Evolutionary conservation across 2,113 vertebrate genomes (phyloP), one percentile per base, ranked within the genome.

Genomic region (Sceloporus undulatus): DNA sequence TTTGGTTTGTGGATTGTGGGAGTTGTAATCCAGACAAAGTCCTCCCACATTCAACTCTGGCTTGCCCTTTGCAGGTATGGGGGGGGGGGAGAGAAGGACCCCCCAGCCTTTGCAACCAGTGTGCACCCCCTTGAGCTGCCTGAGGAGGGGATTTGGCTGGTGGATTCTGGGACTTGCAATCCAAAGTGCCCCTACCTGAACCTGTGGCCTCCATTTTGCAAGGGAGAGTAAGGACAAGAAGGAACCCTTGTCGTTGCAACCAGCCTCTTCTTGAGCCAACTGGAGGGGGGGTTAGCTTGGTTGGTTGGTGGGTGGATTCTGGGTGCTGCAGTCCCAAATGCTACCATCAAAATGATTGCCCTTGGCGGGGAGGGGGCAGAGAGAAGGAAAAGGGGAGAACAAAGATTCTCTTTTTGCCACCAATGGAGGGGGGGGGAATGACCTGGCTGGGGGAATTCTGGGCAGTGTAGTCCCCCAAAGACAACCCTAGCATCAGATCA

Each of bases 1-100:
- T 48, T 48, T 48, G 42, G 42, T 6, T 6, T 5, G 59, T 62
- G 59, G 13, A 14, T 16, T 62, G 11, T 62, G 59, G 59, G 11
- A 62, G 13, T 62, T 62, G 59, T 14, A 62, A 14, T 59, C 73
- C 19, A 70, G 7, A 1, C 9, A 9, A 48, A 48, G 48, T 40
- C 1, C 16, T 38, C 0, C 2, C 0, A 19, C 34, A 10, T 62
- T 10, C 1, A 14, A 13, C 59, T 62, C 13, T 62, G 13, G 13
- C n/a, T n/a, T 38, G n/a, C 29, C 29, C 25, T 70, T 29, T 23
- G 74, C 38, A 4, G 38, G 16, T 3, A 16, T 5, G 2, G 65
- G 2, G 65, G 2, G 65, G 2, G 65, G 3, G 75, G 3, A 25
- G 18, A 25, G 23, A 14, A 21, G 42, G 27, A 6, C 19, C 40